Conservation (phyloP, 1,140 invertebrate species). For the Bombus vancouverensis region DNA sequence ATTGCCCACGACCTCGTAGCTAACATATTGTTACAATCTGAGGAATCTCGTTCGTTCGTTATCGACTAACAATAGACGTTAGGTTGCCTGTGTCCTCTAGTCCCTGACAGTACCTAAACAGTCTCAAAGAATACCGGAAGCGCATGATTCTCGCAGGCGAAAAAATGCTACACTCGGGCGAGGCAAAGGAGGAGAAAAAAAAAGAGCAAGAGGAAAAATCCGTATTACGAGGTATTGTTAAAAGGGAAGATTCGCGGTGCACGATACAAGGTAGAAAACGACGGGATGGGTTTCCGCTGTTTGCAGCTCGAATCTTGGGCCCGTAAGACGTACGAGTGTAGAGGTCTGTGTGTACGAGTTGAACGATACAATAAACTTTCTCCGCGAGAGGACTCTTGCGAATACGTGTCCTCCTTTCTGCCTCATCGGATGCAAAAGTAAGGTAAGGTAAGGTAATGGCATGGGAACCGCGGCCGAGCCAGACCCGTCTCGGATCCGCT, state of each 20-base stretch:
- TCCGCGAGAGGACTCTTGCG: constrained; percentile 53
- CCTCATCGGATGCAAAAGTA: constrained; percentile 64
- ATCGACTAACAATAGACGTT: constrained; percentile 42
- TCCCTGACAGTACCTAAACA: neutral
- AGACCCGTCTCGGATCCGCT: constrained; percentile 63
- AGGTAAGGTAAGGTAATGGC: constrained; percentile 63
- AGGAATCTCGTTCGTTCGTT: constrained; percentile 21
- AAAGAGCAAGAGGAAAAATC: neutral
- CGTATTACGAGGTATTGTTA: constrained; percentile 38
- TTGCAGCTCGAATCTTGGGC: constrained; percentile 23
- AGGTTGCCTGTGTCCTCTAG: neutral
- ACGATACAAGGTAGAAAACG: constrained; percentile 20
- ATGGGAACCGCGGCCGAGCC: constrained; percentile 67
- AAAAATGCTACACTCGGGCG: neutral
- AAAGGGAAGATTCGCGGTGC: constrained; percentile 4
- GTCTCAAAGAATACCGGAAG: neutral
- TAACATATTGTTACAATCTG: constrained; percentile 47
- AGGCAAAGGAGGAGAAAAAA: neutral
- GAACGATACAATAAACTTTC: constrained; percentile 66
- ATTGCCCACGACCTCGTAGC: constrained; percentile 13
- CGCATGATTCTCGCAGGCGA: neutral
- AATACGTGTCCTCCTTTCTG: constrained; percentile 63
- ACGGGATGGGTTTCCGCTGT: constrained; percentile 17
- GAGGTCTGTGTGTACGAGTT: neutral
- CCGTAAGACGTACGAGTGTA: neutral